Evolutionary conservation across 1,140 invertebrate species (phyloP).

Genomic region (Alviniconcha marisindica): DNA sequence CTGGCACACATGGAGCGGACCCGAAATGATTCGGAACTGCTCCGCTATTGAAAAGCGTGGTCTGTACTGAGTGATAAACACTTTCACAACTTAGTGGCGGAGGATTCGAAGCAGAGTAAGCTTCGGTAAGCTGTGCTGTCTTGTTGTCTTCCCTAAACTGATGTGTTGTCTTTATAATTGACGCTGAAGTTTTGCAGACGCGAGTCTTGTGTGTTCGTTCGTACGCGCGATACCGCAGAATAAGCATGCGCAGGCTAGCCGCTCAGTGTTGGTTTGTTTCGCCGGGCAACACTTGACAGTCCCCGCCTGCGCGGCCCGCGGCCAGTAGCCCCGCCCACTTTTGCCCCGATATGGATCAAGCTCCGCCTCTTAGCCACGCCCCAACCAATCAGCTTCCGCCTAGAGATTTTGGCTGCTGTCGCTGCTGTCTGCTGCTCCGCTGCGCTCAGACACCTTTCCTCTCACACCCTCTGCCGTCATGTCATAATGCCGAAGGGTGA

Average conservation of each 20-base stretch:
- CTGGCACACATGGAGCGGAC: no score
- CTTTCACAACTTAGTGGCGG: no score
- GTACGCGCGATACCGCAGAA: slow-evolving; percentile 18
- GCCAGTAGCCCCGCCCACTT: slow-evolving; percentile 1
- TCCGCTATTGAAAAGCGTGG: no score
- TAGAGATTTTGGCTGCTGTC: not conserved
- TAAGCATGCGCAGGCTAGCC: slow-evolving; percentile 1
- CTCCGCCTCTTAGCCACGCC: slow-evolving; percentile 1
- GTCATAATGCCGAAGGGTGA: not conserved
- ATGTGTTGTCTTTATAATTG: slow-evolving; percentile 18
- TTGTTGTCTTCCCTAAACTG: no score
- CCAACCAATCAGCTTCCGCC: slow-evolving; percentile 28
- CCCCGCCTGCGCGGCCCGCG: not conserved
- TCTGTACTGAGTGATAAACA: no score
- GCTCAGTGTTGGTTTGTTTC: slow-evolving; percentile 33
- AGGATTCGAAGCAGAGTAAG: no score
- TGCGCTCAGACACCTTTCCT: not conserved
- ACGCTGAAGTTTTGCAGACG: not conserved
- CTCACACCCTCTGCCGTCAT: not conserved
- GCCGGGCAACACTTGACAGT: not conserved
- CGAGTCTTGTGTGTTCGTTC: not conserved
- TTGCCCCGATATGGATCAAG: slow-evolving; percentile 33
- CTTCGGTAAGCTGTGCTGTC: no score
- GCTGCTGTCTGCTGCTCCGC: not conserved
- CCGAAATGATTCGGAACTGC: no score